These are phyloP conservation scores for Drosophila busckii DNA, from an alignment of 1,140 invertebrate genomes.

Conservation along the genomic window DNA sequence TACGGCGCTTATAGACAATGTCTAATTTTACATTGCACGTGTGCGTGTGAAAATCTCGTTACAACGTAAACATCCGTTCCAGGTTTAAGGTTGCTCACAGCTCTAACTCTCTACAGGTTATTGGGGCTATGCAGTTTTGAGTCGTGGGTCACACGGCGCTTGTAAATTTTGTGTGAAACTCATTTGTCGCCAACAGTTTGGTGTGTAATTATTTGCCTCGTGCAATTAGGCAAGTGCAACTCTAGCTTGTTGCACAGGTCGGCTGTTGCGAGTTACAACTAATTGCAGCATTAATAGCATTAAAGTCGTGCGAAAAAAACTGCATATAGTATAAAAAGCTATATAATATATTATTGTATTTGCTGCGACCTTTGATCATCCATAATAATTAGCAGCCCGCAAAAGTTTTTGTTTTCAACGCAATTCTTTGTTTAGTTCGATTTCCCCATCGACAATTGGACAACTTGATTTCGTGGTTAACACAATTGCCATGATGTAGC, in stretches of 20 bases:
- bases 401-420: too few species aligned
- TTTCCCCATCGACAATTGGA: too few species aligned
- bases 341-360: neutral
- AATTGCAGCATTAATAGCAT: slow-evolving; percentile 41
- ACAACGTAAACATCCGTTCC: slow-evolving; percentile 36
- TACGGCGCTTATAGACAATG: slow-evolving; percentile 5
- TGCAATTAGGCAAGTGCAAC: slow-evolving; percentile 52
- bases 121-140: neutral
- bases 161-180: slow-evolving; percentile 24
- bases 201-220: slow-evolving; percentile 37
- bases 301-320: slow-evolving; percentile 24
- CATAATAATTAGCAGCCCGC: neutral
- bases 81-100: slow-evolving; percentile 1
- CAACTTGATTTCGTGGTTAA: too few species aligned
- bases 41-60: slow-evolving; percentile 60
- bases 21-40: slow-evolving; percentile 26
- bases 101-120: slow-evolving; percentile 6
- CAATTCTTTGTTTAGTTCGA: too few species aligned
- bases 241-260: slow-evolving; percentile 29
- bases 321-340: neutral
- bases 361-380: too few species aligned
- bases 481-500: too few species aligned
- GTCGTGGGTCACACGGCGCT: slow-evolving; percentile 17
- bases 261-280: slow-evolving; percentile 34
- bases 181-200: slow-evolving; percentile 33